These are phyloP conservation scores for Gavialis gangeticus DNA, from an alignment of 2,113 vertebrate genomes.

Conservation along the genomic window DNA sequence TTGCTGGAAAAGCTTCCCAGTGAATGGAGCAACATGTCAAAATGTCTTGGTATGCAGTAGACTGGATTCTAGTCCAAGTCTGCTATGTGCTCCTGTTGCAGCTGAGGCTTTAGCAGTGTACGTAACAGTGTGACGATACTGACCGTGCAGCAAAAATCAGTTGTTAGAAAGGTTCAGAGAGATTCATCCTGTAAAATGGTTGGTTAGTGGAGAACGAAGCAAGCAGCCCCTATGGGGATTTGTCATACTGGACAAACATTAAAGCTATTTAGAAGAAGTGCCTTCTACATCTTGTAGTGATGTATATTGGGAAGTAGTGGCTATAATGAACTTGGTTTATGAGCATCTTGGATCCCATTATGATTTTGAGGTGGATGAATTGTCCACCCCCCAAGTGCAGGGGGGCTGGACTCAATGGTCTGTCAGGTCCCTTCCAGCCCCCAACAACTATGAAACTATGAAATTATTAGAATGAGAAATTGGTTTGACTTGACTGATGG, in stretches of 20 bases:
- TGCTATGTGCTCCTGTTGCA: rapidly evolving
- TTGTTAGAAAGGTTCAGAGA: neutral
- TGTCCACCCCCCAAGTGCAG: too few relatives aligned
- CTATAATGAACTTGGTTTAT: neutral
- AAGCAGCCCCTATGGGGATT: neutral
- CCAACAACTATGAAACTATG: too few relatives aligned
- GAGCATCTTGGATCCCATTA: rapidly evolving
- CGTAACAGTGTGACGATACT: neutral
- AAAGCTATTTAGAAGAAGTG: neutral
- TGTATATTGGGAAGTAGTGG: neutral
- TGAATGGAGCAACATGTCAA: neutral
- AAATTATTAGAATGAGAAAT: neutral
- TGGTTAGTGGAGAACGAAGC: neutral
- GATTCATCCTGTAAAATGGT: neutral
- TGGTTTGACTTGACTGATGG: neutral
- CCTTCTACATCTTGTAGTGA: too few relatives aligned
- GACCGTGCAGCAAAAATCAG: neutral
- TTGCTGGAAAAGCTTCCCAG: neutral
- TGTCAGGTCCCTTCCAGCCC: too few relatives aligned
- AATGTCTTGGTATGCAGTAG: neutral
- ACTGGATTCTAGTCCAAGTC: neutral
- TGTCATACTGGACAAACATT: neutral
- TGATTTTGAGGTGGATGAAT: neutral
- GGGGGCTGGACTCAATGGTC: too few relatives aligned
- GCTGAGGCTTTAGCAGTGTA: neutral